These are phyloP conservation scores for Aphaenogaster ashmeadi DNA, from an alignment of 1,140 invertebrate genomes.

Conservation along the genomic window DNA sequence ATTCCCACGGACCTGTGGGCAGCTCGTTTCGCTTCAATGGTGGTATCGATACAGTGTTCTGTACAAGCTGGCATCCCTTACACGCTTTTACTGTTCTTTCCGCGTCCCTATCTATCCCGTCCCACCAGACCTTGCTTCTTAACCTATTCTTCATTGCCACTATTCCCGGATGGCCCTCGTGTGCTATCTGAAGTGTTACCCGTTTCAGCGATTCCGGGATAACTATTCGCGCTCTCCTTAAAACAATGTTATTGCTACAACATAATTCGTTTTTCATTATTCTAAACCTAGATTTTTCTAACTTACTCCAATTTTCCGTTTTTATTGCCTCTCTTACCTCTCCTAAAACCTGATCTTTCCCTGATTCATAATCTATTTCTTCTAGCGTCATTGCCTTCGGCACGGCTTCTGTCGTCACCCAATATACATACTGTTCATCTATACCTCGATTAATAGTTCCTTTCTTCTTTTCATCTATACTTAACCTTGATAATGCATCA, in stretches of 20 bases:
- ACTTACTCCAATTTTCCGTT: neutral
- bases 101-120: neutral
- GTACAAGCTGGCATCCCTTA: neutral
- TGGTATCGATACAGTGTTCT: fast-evolving
- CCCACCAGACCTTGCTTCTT: neutral
- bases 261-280: neutral
- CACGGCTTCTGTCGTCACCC: neutral
- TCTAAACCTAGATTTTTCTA: neutral
- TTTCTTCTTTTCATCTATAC: neutral
- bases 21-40: neutral
- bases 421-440: neutral
- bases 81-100: neutral
- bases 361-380: neutral
- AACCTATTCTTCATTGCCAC: neutral
- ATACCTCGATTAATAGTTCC: neutral
- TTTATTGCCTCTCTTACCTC: neutral
- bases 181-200: no score
- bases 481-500: neutral
- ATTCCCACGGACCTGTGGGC: neutral
- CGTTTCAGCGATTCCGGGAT: neutral
- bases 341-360: neutral
- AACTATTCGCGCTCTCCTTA: neutral
- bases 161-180: neutral
- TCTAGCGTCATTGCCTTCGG: neutral
- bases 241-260: neutral